These are phyloP conservation scores for Pristionchus pacificus DNA, from an alignment of 1,140 invertebrate genomes.

Conservation along the genomic window DNA sequence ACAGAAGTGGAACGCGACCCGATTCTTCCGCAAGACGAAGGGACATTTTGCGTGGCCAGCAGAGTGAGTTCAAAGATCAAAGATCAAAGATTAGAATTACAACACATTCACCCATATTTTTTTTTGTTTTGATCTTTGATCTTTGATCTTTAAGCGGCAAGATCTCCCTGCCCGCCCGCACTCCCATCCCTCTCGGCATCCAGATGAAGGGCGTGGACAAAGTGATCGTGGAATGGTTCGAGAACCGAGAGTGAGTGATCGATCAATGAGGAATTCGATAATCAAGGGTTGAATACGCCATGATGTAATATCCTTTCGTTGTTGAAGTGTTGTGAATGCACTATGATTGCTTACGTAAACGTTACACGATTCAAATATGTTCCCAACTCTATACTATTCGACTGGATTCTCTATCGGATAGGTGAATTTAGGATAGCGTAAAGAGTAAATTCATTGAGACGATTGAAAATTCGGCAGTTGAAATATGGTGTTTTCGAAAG, in stretches of 20 bases:
- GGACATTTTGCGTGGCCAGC: slow-evolving; percentile 9
- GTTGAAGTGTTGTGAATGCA: too few species aligned
- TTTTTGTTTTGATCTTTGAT: background rate
- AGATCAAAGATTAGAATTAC: background rate
- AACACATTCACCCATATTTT: background rate
- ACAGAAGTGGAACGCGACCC: background rate
- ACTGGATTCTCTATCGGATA: too few species aligned
- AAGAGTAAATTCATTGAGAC: too few species aligned
- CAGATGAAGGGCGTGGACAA: background rate
- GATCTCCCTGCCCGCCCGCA: slow-evolving; percentile 2
- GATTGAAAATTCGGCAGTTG: too few species aligned
- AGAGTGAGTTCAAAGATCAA: background rate
- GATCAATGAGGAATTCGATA: background rate
- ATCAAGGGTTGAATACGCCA: too few species aligned
- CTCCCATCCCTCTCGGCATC: background rate
- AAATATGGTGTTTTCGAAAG: too few species aligned
- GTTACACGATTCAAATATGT: too few species aligned
- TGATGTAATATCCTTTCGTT: too few species aligned
- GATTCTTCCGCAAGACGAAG: slow-evolving; percentile 1
- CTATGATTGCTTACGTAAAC: too few species aligned
- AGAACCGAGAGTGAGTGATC: background rate
- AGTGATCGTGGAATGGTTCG: slow-evolving; percentile 8
- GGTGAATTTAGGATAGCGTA: too few species aligned
- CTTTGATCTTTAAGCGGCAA: background rate
- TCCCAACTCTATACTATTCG: too few species aligned